Conservation (phyloP, 2,888 invertebrate genomes). For the Diogma glabrata region DNA sequence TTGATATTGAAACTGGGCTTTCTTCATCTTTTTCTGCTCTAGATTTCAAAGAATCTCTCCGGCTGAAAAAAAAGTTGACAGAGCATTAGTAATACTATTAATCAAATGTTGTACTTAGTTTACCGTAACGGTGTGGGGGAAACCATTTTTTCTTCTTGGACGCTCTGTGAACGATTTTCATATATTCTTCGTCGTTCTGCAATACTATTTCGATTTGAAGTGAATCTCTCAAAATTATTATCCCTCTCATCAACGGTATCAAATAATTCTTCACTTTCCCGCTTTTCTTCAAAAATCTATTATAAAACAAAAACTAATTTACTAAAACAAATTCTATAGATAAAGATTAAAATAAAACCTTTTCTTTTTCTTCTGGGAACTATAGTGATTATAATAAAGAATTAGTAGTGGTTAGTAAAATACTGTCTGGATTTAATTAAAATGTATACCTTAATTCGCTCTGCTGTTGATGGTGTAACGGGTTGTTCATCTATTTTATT, state of each 20-base stretch:
- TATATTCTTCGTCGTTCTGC: slow-evolving; percentile 67
- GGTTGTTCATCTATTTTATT: no score
- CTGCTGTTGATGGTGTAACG: slow-evolving; percentile 68
- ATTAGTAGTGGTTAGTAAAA: no score
- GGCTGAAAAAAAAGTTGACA: slow-evolving; percentile 32
- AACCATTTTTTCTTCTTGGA: slow-evolving; percentile 51
- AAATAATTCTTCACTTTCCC: slow-evolving; percentile 39
- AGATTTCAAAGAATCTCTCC: slow-evolving; percentile 57
- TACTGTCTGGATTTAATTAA: no score
- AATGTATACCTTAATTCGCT: slow-evolving; percentile 54
- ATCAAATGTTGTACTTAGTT: neutral
- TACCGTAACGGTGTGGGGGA: slow-evolving; percentile 62
- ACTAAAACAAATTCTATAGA: neutral
- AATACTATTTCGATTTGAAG: slow-evolving; percentile 56
- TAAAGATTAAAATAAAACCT: slow-evolving; percentile 30
- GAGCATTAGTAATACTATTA: no score
- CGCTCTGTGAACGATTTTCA: slow-evolving; percentile 61
- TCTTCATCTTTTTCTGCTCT: slow-evolving; percentile 45
- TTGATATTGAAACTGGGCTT: slow-evolving; percentile 35
- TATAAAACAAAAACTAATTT: neutral
- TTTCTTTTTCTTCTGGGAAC: slow-evolving; percentile 9
- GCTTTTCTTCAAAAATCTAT: slow-evolving; percentile 34
- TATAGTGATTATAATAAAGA: slow-evolving; percentile 8
- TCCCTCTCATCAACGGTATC: slow-evolving; percentile 25
- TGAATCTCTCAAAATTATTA: slow-evolving; percentile 44